Evolutionary conservation across 2,888 invertebrate genomes (phyloP).

Genomic region (Adela reaumurella): DNA sequence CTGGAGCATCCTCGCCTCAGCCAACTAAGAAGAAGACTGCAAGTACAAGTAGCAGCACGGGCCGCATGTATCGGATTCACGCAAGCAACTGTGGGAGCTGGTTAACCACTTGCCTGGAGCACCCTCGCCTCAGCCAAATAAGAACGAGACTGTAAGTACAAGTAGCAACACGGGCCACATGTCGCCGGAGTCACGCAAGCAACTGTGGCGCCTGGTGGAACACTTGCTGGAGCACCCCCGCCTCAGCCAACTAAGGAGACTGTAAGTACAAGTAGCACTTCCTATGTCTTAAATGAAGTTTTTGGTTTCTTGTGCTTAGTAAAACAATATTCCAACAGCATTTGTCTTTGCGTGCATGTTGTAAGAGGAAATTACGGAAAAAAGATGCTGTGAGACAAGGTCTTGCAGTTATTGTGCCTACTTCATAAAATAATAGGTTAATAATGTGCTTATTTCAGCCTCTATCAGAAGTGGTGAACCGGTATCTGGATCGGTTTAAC

Average conservation of each 20-base stretch:
- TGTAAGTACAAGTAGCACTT: no score
- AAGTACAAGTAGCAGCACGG: no score
- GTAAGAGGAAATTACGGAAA: no score
- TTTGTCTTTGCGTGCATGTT: no score
- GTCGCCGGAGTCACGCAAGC: conserved; percentile 40
- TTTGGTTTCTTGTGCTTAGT: no score
- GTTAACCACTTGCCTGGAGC: conserved; percentile 29
- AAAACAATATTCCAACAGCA: no score
- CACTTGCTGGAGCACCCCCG: conserved; percentile 19
- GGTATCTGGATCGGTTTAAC: conserved; percentile 39
- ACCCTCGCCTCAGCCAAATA: conserved; percentile 9
- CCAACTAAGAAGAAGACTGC: no score
- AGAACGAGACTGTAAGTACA: conserved; percentile 28
- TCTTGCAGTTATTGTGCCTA: no score
- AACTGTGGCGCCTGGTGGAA: conserved; percentile 35
- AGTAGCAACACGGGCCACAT: conserved; percentile 29
- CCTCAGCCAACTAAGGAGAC: conserved; percentile 19
- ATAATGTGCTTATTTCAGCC: conserved; percentile 48
- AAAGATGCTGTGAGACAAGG: no score
- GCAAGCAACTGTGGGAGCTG: conserved; percentile 36
- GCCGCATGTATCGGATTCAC: conserved; percentile 33
- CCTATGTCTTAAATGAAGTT: no score
- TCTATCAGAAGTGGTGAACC: conserved; percentile 51
- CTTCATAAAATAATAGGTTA: no score
- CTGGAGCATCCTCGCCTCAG: no score